A percentile compares a stretch with the other conserved stretches of the same genome.
These are phyloP conservation scores for Temnothorax curvispinosus DNA, from an alignment of 1,140 invertebrate genomes.

Conservation along the genomic window DNA sequence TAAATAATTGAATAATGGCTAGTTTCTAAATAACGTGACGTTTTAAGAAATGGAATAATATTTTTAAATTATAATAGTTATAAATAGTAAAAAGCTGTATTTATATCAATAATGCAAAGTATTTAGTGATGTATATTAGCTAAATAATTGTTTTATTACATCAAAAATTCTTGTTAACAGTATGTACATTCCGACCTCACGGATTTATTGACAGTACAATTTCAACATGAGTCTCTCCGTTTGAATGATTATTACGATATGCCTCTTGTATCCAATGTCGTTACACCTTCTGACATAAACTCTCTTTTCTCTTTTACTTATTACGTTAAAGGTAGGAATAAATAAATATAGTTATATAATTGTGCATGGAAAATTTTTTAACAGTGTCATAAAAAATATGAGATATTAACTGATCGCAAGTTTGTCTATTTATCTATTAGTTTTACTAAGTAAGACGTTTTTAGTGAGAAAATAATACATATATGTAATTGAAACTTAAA, in stretches of 20 bases:
- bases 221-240: conserved; percentile 90
- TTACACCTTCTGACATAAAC: conserved; percentile 93
- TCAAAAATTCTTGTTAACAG: not conserved
- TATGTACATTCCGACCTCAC: not conserved
- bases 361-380: not conserved
- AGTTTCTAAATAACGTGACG: too few relatives aligned
- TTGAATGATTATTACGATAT: conserved; percentile 91
- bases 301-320: conserved; percentile 94
- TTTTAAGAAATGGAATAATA: too few relatives aligned
- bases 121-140: too few relatives aligned
- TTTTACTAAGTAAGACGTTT: too few relatives aligned
- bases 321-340: conserved; percentile 89
- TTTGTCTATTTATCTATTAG: too few relatives aligned
- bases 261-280: conserved; percentile 91
- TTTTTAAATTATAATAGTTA: too few relatives aligned
- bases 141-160: not conserved
- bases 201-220: conserved; percentile 83
- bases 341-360: not conserved
- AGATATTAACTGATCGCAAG: too few relatives aligned
- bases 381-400: not conserved
- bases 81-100: too few relatives aligned
- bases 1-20: too few relatives aligned
- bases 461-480: too few relatives aligned
- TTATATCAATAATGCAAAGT: too few relatives aligned
- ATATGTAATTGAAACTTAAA: not conserved